Conservation (phyloP, 2,888 invertebrate species). For the Nephrotoma appendiculata region DNA sequence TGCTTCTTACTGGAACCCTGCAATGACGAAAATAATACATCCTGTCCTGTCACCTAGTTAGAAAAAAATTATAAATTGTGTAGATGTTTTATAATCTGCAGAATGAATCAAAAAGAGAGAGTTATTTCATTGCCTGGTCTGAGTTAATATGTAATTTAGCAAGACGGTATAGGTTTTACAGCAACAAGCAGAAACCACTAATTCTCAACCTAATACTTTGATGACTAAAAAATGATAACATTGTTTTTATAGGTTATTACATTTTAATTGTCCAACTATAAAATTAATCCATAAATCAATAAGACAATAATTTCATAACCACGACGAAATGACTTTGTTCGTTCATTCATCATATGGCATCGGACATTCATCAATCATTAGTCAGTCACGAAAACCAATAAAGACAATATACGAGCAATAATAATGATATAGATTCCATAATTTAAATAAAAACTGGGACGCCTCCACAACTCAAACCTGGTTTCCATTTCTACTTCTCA, state of each 20-base stretch:
- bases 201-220: neutral
- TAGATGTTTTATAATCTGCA: too few relatives aligned
- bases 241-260: neutral
- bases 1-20: too few relatives aligned
- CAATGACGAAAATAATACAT: too few relatives aligned
- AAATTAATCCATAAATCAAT: neutral
- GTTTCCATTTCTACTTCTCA: neutral
- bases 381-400: neutral
- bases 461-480: neutral
- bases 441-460: neutral
- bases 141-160: too few relatives aligned
- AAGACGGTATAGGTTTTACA: too few relatives aligned
- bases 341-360: neutral
- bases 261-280: neutral
- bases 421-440: neutral
- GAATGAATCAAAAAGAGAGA: too few relatives aligned
- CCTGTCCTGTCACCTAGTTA: too few relatives aligned
- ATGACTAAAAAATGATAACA: neutral
- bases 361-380: neutral
- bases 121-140: too few relatives aligned
- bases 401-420: neutral
- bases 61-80: too few relatives aligned
- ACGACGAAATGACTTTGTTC: neutral
- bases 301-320: neutral
- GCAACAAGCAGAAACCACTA: too few relatives aligned